A percentile compares a stretch with the other conserved stretches of the same genome.
These are phyloP conservation scores for Philypnodon macrostomus DNA, from an alignment of 2,797 vertebrate species.

Conservation along the genomic window DNA sequence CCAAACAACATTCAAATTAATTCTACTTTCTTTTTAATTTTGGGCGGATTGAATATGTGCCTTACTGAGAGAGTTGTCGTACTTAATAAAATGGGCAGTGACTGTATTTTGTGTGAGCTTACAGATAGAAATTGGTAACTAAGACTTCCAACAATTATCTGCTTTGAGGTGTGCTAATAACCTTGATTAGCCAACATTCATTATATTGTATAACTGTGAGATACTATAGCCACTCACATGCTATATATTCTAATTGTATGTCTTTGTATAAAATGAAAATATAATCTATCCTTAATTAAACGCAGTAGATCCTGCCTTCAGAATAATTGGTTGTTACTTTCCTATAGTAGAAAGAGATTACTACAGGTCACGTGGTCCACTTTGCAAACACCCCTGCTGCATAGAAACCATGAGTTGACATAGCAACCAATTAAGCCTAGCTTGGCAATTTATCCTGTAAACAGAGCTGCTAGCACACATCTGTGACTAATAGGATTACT, in stretches of 20 bases:
- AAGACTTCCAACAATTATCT: not conserved
- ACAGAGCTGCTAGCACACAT: slow-evolving; percentile 23
- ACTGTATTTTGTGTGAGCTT: too few relatives aligned
- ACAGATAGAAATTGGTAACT: not conserved
- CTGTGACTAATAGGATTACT: slow-evolving; percentile 38
- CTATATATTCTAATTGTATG: too few relatives aligned
- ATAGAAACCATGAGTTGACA: slow-evolving; percentile 34
- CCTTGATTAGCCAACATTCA: not conserved
- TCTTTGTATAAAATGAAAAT: too few relatives aligned
- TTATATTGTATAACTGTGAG: too few relatives aligned
- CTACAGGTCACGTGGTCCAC: not conserved
- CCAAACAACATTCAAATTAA: too few relatives aligned
- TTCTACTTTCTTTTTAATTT: too few relatives aligned
- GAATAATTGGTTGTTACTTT: not conserved
- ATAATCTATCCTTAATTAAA: not conserved
- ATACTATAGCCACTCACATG: not conserved
- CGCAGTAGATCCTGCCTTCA: not conserved
- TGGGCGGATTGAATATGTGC: too few relatives aligned
- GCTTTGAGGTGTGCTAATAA: not conserved
- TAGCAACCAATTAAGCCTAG: slow-evolving; percentile 40
- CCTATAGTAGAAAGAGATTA: not conserved
- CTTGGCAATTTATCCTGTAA: slow-evolving; percentile 26
- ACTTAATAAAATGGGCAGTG: too few relatives aligned
- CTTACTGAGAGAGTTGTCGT: too few relatives aligned
- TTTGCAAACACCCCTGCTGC: slow-evolving; percentile 20